A percentile compares a stretch with the other conserved stretches of the same genome.
phyloP scores from a whole-genome alignment of 2,888 invertebrate genomes.

The Oxytorus armatus region DNA sequence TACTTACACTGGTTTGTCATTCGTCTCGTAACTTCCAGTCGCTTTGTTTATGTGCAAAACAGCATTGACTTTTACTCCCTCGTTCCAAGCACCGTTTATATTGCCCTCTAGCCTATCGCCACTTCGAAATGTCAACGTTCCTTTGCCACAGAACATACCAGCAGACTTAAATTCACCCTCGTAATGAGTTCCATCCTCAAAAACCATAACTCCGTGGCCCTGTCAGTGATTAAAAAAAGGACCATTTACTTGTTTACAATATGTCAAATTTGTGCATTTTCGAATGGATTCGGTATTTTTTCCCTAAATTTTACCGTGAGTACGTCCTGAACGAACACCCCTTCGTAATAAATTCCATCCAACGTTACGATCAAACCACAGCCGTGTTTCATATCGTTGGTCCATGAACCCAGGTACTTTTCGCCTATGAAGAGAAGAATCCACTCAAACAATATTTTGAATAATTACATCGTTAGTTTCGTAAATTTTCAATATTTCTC shows the following conservation, averaged over 20 bases:
- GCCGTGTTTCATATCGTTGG: slow-evolving; percentile 93
- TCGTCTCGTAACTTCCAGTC: slow-evolving; percentile 86
- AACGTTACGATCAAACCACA: slow-evolving; percentile 94
- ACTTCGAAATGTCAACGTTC: slow-evolving; percentile 91
- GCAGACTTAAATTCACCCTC: slow-evolving; percentile 94
- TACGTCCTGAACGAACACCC: slow-evolving; percentile 92
- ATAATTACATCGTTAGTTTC: slow-evolving; percentile 7
- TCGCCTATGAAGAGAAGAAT: slow-evolving; percentile 86
- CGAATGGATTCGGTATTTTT: background rate
- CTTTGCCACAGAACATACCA: slow-evolving; percentile 92
- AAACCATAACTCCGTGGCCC: slow-evolving; percentile 95
- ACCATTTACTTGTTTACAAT: background rate
- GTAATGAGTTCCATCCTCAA: slow-evolving; percentile 94
- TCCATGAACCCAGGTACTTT: slow-evolving; percentile 96
- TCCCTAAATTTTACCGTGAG: slow-evolving; percentile 86
- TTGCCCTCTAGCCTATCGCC: slow-evolving; percentile 91
- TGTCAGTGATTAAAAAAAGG: slow-evolving; percentile 78
- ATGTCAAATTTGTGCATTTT: too few relatives aligned
- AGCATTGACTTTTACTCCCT: slow-evolving; percentile 92
- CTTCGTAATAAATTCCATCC: slow-evolving; percentile 96
- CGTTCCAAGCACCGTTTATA: slow-evolving; percentile 91
- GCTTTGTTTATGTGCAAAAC: slow-evolving; percentile 88
- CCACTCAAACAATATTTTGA: too few relatives aligned
- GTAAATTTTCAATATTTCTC: background rate
- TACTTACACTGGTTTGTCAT: slow-evolving; percentile 87